These are phyloP conservation scores for Pinctada fucata DNA, from an alignment of 2,888 invertebrate genomes.

Conservation along the genomic window DNA sequence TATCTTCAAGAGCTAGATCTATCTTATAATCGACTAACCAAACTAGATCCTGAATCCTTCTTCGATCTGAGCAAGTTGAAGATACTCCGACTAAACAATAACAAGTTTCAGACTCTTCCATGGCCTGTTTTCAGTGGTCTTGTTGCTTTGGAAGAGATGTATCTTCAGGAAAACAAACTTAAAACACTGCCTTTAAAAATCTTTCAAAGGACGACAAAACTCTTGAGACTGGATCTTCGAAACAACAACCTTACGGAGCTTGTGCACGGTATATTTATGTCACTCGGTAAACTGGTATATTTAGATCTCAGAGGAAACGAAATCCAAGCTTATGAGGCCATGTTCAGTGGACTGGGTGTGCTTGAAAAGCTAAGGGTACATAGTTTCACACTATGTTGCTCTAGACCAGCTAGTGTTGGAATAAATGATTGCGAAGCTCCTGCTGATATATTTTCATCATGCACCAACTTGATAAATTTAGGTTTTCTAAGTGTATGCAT, in stretches of 20 bases:
- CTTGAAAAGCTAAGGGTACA: background rate
- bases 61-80: background rate
- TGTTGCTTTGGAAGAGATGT: background rate
- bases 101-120: background rate
- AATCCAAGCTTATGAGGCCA: background rate
- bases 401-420: background rate
- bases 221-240: background rate
- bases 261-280: background rate
- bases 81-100: background rate
- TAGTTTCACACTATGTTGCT: background rate
- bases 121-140: background rate
- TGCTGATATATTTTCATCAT: background rate
- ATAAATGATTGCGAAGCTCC: background rate
- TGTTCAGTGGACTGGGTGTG: background rate
- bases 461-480: background rate
- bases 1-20: background rate
- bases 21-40: background rate
- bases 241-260: background rate
- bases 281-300: background rate
- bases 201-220: background rate
- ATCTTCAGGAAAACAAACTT: background rate
- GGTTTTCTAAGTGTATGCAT: background rate
- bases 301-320: background rate
- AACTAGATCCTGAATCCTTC: background rate
- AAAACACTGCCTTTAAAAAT: background rate